Evolutionary conservation across 2,113 vertebrate genomes (phyloP).

Genomic region (Peromyscus californicus): DNA sequence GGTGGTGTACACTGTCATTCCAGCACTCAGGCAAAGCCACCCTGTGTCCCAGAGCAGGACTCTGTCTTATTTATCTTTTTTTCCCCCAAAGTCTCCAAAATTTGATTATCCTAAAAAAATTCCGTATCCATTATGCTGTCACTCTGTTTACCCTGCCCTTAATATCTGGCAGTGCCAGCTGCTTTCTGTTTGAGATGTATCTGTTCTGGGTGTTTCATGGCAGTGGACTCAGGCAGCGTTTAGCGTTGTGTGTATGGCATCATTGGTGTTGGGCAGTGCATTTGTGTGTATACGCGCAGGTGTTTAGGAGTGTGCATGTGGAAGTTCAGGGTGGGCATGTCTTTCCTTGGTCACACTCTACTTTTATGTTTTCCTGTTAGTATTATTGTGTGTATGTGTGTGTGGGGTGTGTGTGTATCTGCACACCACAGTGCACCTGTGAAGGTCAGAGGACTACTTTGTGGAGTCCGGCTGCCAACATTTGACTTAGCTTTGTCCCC

Average conservation of each 20-base stretch:
- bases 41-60: not conserved
- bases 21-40: not conserved
- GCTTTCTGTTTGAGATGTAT: not conserved
- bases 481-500: not conserved
- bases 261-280: not conserved
- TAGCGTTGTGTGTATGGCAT: not conserved
- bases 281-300: not conserved
- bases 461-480: not conserved
- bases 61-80: not conserved
- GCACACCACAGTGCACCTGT: not conserved
- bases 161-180: not conserved
- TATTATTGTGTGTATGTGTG: not conserved
- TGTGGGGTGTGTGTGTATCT: not conserved
- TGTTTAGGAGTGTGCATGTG: not conserved
- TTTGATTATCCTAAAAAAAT: not conserved
- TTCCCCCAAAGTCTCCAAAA: not conserved
- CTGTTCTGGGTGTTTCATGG: not conserved
- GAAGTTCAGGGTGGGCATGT: not conserved
- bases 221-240: not conserved
- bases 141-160: not conserved
- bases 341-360: not conserved
- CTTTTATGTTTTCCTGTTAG: not conserved
- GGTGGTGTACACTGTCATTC: not conserved
- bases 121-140: not conserved
- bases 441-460: not conserved